Evolutionary conservation across 2,797 vertebrate genomes (phyloP).

Genomic region (Propithecus perrieri): DNA sequence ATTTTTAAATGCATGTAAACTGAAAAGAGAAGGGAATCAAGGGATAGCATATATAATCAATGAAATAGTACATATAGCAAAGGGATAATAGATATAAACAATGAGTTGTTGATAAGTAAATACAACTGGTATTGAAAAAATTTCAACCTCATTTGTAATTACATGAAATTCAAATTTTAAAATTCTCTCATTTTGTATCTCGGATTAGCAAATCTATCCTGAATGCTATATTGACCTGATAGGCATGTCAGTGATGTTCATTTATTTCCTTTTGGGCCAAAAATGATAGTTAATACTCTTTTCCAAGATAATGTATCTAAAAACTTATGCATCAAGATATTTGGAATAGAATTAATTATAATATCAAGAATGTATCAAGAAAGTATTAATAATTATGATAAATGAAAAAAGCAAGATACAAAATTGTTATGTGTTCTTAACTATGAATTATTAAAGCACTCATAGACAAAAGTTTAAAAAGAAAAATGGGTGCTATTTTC

Average conservation of each 20-base stretch:
- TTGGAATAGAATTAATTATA: neutral
- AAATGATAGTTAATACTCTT: neutral
- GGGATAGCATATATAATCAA: neutral
- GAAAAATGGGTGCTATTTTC: neutral
- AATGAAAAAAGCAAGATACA: neutral
- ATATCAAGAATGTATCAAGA: neutral
- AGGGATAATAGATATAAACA: neutral
- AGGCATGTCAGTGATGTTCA: neutral
- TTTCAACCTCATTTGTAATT: neutral
- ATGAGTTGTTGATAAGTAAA: neutral
- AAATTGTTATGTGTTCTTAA: neutral
- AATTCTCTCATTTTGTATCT: neutral
- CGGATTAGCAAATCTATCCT: neutral
- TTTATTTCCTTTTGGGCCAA: neutral
- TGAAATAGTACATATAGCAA: neutral
- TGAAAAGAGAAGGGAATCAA: neutral
- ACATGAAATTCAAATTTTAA: neutral
- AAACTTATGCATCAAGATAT: neutral
- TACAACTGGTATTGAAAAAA: neutral
- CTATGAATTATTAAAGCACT: neutral
- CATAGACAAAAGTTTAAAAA: neutral
- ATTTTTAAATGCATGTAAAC: neutral
- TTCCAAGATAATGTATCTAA: neutral
- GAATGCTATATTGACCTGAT: neutral
- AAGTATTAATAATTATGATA: neutral